Percentiles rank a stretch among this genome's conserved stretches.
phyloP scores from a whole-genome alignment of 2,888 invertebrate species.

The Agapostemon virescens region DNA sequence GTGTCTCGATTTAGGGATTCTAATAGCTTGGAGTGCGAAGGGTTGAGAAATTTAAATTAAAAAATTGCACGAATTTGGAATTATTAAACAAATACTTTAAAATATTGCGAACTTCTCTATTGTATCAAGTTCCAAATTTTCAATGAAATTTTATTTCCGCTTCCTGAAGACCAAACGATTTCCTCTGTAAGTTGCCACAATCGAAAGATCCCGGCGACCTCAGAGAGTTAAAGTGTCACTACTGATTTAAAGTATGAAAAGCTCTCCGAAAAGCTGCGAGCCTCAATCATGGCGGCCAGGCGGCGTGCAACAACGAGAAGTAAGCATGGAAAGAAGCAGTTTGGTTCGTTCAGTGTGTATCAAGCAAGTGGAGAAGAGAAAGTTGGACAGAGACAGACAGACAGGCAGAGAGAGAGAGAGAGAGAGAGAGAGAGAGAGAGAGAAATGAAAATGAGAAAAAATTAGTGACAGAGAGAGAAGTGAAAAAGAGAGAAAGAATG shows the following conservation, averaged over 20 bases:
- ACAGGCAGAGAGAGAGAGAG: neutral
- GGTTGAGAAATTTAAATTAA: too few species aligned
- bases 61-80: too few species aligned
- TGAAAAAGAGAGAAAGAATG: neutral
- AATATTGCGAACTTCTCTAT: too few species aligned
- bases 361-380: neutral
- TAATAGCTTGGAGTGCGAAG: too few species aligned
- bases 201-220: neutral
- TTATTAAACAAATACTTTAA: too few species aligned
- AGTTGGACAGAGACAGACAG: neutral
- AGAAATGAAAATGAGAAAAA: too few species aligned
- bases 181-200: neutral
- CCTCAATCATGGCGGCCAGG: neutral
- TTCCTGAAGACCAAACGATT: neutral
- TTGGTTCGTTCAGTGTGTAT: neutral
- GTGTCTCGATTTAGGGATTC: too few species aligned
- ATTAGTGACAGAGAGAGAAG: too few species aligned
- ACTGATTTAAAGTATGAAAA: neutral
- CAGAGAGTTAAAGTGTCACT: too few species aligned
- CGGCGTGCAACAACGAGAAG: conserved; percentile 4
- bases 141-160: too few species aligned
- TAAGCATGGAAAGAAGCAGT: neutral
- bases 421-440: neutral
- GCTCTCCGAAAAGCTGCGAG: neutral
- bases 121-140: neutral